These are phyloP conservation scores for Suillia variegata DNA, from an alignment of 2,888 invertebrate species.

Conservation along the genomic window DNA sequence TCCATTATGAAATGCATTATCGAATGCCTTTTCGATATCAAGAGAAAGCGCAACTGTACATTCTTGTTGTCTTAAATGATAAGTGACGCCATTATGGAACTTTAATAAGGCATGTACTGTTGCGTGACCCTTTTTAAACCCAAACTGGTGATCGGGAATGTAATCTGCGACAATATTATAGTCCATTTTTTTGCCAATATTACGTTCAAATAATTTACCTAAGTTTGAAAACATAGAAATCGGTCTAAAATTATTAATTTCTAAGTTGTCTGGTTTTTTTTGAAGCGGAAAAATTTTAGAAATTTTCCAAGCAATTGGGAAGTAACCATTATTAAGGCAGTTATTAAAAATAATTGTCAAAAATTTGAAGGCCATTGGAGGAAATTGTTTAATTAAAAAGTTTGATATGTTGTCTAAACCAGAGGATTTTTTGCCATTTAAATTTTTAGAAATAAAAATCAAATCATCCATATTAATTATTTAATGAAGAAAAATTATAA, in stretches of 20 bases:
- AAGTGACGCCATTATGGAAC: constrained; percentile 21
- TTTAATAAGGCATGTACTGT: constrained; percentile 21
- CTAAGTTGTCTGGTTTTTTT: constrained; percentile 10
- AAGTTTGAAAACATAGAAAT: constrained; percentile 17
- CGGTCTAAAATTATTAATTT: constrained; percentile 10
- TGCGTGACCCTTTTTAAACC: constrained; percentile 16
- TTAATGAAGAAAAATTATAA: too few relatives aligned
- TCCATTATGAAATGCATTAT: constrained; percentile 17
- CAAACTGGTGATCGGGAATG: constrained; percentile 17
- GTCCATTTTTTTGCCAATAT: constrained; percentile 8
- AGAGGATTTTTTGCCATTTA: constrained; percentile 1
- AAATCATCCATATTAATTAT: too few relatives aligned
- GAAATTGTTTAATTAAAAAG: neutral
- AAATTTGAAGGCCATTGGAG: neutral
- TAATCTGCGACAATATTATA: neutral
- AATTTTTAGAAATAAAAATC: too few relatives aligned
- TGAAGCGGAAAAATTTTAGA: constrained; percentile 6
- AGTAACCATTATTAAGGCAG: constrained; percentile 18
- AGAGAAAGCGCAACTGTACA: constrained; percentile 19
- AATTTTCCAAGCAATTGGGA: constrained; percentile 14
- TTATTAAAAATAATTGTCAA: constrained; percentile 16
- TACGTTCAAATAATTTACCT: constrained; percentile 9
- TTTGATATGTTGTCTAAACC: constrained; percentile 6
- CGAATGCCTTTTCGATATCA: constrained; percentile 21
- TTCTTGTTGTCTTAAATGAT: neutral